Conservation (phyloP, 2,888 invertebrate genomes). For the Zygaena filipendulae region DNA sequence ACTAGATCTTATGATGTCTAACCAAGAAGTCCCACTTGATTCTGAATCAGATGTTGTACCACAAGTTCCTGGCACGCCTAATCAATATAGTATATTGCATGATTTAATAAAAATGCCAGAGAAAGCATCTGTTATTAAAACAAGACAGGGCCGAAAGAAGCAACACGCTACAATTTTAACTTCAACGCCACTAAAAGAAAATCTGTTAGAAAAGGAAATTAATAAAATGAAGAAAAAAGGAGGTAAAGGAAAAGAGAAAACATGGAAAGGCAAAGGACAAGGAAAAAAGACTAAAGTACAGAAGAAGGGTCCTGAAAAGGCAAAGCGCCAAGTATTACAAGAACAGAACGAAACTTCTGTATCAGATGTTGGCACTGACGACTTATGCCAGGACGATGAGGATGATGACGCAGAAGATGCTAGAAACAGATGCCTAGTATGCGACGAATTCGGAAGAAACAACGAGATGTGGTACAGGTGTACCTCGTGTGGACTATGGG, state of each 20-base stretch:
- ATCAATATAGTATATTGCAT: constrained; percentile 14
- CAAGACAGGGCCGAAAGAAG: constrained; percentile 21
- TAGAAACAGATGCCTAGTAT: constrained; percentile 19
- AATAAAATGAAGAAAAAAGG: no score
- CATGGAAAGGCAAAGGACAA: constrained; percentile 15
- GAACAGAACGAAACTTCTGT: constrained; percentile 17
- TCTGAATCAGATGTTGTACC: constrained; percentile 13
- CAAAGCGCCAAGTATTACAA: constrained; percentile 18
- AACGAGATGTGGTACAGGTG: constrained; percentile 21
- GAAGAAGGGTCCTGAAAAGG: constrained; percentile 17
- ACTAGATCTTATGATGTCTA: no score
- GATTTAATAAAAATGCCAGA: constrained; percentile 18
- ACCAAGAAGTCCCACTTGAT: no score
- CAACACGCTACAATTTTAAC: constrained; percentile 25
- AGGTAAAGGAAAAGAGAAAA: constrained; percentile 15
- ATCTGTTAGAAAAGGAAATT: constrained; percentile 20
- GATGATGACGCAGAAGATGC: constrained; percentile 19
- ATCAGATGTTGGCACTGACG: constrained; percentile 15
- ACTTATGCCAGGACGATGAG: constrained; percentile 16
- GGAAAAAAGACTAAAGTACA: constrained; percentile 17
- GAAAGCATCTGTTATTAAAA: constrained; percentile 17
- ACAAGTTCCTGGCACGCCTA: constrained; percentile 13
- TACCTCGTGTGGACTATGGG: constrained; percentile 15
- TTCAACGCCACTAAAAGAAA: constrained; percentile 22
- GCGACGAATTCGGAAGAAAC: constrained; percentile 19